Evolutionary conservation across 2,888 invertebrate species (phyloP).

Genomic region (Trissolcus japonicus): DNA sequence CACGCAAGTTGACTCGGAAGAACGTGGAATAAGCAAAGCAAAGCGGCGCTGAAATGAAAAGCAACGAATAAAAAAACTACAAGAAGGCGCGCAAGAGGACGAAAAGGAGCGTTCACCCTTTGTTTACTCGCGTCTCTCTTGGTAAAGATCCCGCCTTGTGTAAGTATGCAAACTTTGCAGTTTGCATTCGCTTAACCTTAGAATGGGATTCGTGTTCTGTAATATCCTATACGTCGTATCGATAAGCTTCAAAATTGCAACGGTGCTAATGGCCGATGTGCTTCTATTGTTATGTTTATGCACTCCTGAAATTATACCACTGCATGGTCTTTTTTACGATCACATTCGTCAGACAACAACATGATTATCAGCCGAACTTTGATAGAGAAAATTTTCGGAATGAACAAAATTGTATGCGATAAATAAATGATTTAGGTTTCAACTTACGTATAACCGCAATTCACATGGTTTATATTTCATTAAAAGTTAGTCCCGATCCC

Average conservation of each 20-base stretch:
- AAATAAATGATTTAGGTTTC: no score
- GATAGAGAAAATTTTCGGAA: no score
- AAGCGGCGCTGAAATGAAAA: conserved; percentile 40
- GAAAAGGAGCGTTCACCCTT: conserved; percentile 55
- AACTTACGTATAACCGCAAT: no score
- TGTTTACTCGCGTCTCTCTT: conserved; percentile 50
- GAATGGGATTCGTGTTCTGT: conserved; percentile 46
- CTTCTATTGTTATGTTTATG: neutral
- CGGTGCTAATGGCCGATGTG: conserved; percentile 10
- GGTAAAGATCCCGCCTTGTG: conserved; percentile 45
- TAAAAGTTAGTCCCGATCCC: no score
- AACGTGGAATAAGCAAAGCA: conserved; percentile 50
- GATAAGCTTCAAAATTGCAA: conserved; percentile 40
- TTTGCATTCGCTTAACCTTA: conserved; percentile 62
- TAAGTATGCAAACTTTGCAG: conserved; percentile 56
- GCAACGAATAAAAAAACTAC: conserved; percentile 47
- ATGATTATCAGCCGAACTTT: no score
- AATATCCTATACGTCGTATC: conserved; percentile 41
- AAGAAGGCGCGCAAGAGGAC: conserved; percentile 35
- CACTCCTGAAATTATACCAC: neutral
- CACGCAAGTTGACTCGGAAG: conserved; percentile 60
- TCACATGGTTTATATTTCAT: no score
- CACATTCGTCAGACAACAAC: no score
- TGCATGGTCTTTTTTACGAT: no score
- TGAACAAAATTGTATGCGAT: no score